Evolutionary conservation across 2,888 invertebrate species (phyloP).

Genomic region (Dryocosmus kuriphilus): DNA sequence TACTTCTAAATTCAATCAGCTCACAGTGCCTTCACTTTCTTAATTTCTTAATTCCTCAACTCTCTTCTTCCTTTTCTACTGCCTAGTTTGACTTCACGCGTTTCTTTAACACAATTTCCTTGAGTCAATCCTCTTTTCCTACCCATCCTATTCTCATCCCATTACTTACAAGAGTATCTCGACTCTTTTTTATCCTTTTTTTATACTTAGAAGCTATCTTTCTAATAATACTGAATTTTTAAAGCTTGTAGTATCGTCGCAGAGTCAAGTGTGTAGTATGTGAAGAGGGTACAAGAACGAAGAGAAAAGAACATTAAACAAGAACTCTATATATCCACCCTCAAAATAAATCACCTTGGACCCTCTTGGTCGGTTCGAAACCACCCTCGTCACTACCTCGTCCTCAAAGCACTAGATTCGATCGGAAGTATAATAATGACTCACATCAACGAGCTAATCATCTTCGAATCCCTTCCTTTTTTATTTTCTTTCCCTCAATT

Average conservation of each 20-base stretch:
- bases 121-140: not conserved
- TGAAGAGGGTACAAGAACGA: constrained; percentile 44
- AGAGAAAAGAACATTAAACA: constrained; percentile 54
- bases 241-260: constrained; percentile 36
- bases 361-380: constrained; percentile 26
- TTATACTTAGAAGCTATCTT: not conserved
- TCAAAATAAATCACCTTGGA: constrained; percentile 52
- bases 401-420: constrained; percentile 38
- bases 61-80: not conserved
- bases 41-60: constrained; percentile 12
- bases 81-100: not conserved
- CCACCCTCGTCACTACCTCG: constrained; percentile 1
- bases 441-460: constrained; percentile 29
- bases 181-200: not conserved
- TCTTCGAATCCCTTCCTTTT: constrained; percentile 12
- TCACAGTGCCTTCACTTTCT: not conserved
- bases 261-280: constrained; percentile 47
- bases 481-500: constrained; percentile 2
- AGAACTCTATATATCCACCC: constrained; percentile 47
- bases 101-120: not conserved
- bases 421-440: constrained; percentile 38
- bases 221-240: constrained; percentile 11
- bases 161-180: not conserved
- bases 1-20: not conserved
- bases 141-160: not conserved